Conservation (phyloP, 2,113 vertebrate genomes). For the Laticauda colubrina region DNA sequence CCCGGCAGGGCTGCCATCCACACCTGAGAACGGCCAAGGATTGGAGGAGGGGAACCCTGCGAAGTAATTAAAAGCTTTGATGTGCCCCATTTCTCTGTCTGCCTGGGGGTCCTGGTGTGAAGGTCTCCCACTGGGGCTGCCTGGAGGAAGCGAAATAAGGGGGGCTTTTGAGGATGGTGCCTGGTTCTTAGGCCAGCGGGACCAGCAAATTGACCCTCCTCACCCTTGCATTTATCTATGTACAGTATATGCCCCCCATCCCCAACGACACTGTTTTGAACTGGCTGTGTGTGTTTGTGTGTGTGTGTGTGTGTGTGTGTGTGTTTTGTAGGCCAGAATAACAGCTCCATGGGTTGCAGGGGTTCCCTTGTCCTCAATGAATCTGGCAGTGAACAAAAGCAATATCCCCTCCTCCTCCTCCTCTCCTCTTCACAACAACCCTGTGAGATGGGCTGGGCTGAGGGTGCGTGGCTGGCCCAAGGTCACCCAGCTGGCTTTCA, state of each 20-base stretch:
- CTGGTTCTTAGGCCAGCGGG: background rate
- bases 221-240: background rate
- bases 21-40: background rate
- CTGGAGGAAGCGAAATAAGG: too few relatives aligned
- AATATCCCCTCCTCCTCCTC: too few relatives aligned
- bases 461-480: background rate
- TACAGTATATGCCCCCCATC: background rate
- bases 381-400: too few relatives aligned
- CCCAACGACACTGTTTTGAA: background rate
- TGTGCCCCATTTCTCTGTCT: background rate
- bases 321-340: background rate
- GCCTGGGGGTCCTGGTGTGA: background rate
- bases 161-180: background rate
- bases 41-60: too few relatives aligned
- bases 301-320: background rate
- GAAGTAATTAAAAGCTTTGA: background rate
- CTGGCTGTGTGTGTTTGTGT: background rate
- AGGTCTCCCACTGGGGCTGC: background rate
- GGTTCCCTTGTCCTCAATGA: background rate
- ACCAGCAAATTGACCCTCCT: background rate
- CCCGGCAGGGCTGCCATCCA: too few relatives aligned
- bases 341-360: background rate
- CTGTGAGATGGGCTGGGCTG: too few relatives aligned
- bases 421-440: too few relatives aligned
- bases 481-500: background rate